Evolutionary conservation across 1,140 invertebrate genomes (phyloP), one percentile per base, ranked within the genome.

Genomic region (Conus betulinus): DNA sequence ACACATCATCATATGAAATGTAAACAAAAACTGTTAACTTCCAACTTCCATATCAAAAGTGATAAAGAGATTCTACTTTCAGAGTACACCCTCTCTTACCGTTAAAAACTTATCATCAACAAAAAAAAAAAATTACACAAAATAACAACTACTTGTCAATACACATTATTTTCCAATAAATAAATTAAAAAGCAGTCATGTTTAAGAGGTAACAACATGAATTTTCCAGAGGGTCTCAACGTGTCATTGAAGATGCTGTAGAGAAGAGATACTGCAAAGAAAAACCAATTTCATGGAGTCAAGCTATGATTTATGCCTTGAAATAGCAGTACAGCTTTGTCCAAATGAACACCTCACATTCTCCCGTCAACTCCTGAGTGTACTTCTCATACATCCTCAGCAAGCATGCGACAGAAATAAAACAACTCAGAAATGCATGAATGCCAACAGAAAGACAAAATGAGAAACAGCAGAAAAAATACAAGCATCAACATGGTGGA

Each of bases 1-100:
- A 71, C 67, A 71, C 67, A 15, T 60, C 67, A 71, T 71, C 67
- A 39, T 39, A 39, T 71, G 67, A 71, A 71, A 71, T 71, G 67
- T 71, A 71, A 71, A 71, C 6, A 23, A 71, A 71, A 71, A 13
- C 11, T 23, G 60, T 71, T 4, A 23, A 71, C 23, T 71, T 71
- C 20, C 23, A 60, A 39, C 60, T 11, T 63, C 60, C 20, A 71
- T 71, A 71, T 71, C 67, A 71, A 71, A 71, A 71, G 67, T 71
- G 67, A 71, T 71, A 71, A 71, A 71, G 67, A 71, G 67, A 71
- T 71, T 71, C 67, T 23, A 71, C 67, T 20, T 71, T 71, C 67
- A 71, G 67, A 71, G 67, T 71, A 23, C 67, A 71, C 67, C 23
- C 67, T 71, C 67, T 71, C 67, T 20, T n/a, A 23, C 67, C 67